A percentile compares a stretch with the other conserved stretches of the same genome.
Evolutionary conservation across 1,140 invertebrate species (phyloP).

Genomic region (Drosophila neocordata): DNA sequence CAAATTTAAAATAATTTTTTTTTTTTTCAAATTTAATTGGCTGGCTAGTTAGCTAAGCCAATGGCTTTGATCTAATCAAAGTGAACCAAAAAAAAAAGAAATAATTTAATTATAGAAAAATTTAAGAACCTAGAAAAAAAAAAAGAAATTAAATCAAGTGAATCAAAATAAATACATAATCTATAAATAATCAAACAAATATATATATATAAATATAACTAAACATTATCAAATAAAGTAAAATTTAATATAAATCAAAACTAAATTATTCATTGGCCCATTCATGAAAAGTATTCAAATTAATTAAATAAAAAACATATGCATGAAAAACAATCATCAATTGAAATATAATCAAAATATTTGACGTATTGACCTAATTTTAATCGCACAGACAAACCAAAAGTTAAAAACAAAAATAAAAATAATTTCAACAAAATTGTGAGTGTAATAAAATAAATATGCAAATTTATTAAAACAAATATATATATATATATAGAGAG

Average conservation of each 20-base stretch:
- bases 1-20: conserved; percentile 15
- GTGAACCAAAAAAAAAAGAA: not conserved
- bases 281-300: not conserved
- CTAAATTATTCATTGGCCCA: conserved; percentile 2
- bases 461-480: conserved; percentile 24
- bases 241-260: conserved; percentile 6
- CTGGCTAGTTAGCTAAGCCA: not conserved
- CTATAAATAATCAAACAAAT: conserved; percentile 8
- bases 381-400: not conserved
- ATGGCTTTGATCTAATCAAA: conserved; percentile 4
- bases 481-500: too few species aligned
- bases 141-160: conserved; percentile 4
- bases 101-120: not conserved
- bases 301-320: conserved; percentile 12
- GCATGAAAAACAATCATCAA: conserved; percentile 20
- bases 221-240: not conserved
- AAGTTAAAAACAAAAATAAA: conserved; percentile 14
- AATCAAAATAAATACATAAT: not conserved
- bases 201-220: not conserved
- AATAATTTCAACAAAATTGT: conserved; percentile 17
- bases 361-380: conserved; percentile 34
- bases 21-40: not conserved
- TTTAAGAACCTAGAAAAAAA: not conserved
- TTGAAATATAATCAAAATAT: conserved; percentile 38
- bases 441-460: conserved; percentile 30